phyloP scores from a whole-genome alignment of 2,888 invertebrate species.

The Apantesis nais region DNA sequence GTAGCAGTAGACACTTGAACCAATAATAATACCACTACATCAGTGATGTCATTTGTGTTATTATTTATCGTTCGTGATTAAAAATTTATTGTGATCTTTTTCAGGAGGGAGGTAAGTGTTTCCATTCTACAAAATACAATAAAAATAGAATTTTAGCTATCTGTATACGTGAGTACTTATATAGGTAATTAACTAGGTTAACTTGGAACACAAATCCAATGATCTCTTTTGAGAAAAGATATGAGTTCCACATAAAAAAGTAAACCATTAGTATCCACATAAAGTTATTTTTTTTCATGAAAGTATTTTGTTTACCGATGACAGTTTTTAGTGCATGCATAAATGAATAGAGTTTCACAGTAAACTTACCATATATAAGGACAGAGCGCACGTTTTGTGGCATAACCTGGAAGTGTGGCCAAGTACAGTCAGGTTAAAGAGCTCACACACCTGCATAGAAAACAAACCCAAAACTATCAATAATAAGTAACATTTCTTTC shows the following conservation, averaged over 20 bases:
- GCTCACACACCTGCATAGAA: conserved; percentile 68
- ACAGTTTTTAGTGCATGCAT: background rate
- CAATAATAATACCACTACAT: too few species aligned
- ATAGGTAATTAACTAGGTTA: too few species aligned
- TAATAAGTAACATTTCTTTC: conserved; percentile 9
- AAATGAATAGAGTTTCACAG: background rate
- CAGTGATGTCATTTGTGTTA: too few species aligned
- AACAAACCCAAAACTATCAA: conserved; percentile 69
- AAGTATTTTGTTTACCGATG: background rate
- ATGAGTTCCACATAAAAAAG: background rate
- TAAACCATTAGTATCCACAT: background rate
- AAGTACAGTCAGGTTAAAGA: conserved; percentile 59
- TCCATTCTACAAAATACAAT: too few species aligned
- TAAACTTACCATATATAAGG: conserved; percentile 50
- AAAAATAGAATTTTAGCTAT: too few species aligned
- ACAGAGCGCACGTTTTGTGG: conserved; percentile 23
- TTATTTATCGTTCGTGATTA: too few species aligned
- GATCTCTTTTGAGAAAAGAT: background rate
- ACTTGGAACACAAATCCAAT: background rate
- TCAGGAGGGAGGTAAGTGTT: too few species aligned
- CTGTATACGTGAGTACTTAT: too few species aligned
- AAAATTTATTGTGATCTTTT: too few species aligned
- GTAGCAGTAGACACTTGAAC: too few species aligned
- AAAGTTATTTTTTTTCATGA: background rate
- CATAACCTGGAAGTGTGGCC: conserved; percentile 66